Evolutionary conservation across 1,140 invertebrate species (phyloP).

Genomic region (Campoletis sonorensis): DNA sequence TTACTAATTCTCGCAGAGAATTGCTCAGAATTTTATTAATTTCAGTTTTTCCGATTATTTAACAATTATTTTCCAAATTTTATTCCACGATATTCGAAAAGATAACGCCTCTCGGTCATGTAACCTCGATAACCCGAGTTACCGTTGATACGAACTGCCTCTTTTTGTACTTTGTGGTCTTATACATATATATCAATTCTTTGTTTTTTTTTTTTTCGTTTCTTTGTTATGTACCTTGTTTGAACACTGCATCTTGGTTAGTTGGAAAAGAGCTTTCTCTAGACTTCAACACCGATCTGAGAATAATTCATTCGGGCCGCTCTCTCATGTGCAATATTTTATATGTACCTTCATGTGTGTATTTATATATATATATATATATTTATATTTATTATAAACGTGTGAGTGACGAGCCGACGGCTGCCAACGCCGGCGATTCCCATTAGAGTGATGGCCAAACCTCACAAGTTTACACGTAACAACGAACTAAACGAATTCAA

Average conservation of each 20-base stretch:
- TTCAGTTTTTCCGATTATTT: no score
- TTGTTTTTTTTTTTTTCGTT: neutral
- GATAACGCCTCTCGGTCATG: no score
- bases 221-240: neutral
- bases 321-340: constrained; percentile 22
- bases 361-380: neutral
- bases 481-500: constrained; percentile 56
- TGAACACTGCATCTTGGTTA: neutral
- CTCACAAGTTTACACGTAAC: constrained; percentile 16
- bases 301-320: constrained; percentile 42
- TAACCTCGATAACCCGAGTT: neutral
- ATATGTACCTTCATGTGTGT: no score
- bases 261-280: constrained; percentile 41
- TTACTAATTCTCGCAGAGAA: no score
- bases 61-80: no score
- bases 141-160: neutral
- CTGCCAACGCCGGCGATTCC: constrained; percentile 27
- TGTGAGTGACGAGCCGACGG: constrained; percentile 45
- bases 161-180: neutral
- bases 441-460: constrained; percentile 25
- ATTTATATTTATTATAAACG: constrained; percentile 8
- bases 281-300: constrained; percentile 36
- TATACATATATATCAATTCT: neutral
- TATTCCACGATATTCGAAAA: no score
- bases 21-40: no score